These are phyloP conservation scores for Exocentrus adspersus DNA, from an alignment of 2,888 invertebrate genomes.

Conservation along the genomic window DNA sequence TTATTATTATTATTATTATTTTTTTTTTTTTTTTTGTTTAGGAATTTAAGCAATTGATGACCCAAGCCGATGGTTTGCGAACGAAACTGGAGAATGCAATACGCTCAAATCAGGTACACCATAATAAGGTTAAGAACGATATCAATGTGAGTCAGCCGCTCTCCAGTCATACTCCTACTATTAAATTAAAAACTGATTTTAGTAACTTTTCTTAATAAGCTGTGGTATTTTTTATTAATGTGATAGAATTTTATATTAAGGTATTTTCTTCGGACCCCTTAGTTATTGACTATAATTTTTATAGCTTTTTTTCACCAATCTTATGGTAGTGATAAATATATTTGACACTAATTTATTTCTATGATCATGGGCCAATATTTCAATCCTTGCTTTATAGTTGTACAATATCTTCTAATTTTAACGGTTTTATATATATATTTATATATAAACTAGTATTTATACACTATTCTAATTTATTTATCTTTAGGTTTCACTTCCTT, in stretches of 20 bases:
- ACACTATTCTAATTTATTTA: constrained; percentile 10
- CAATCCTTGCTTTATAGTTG: neutral
- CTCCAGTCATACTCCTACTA: constrained; percentile 72
- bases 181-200: constrained; percentile 94
- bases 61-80: constrained; percentile 82
- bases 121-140: constrained; percentile 65
- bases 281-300: neutral
- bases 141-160: constrained; percentile 61
- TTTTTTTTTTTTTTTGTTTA: too few species aligned
- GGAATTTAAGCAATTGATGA: constrained; percentile 93
- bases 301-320: constrained; percentile 8
- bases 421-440: neutral
- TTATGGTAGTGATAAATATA: neutral
- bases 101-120: constrained; percentile 74
- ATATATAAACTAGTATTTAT: neutral
- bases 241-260: constrained; percentile 3
- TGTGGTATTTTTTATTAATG: constrained; percentile 7
- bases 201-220: constrained; percentile 75
- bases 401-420: neutral
- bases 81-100: constrained; percentile 87
- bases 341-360: neutral
- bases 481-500: neutral
- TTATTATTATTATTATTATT: too few species aligned
- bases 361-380: constrained; percentile 12
- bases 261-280: neutral